Conservation (phyloP, 1,140 invertebrate species). For the fruit fly (Drosophila melanogaster) region Release_6_plus_ISO1_MT NT_033777.3:25413501-25414000, state of each 20-base stretch:
- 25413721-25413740: neutral
- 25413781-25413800: conserved; percentile 73
- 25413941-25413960: conserved; percentile 77
- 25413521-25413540: neutral
- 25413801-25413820: conserved; percentile 51
- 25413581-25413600: too few species aligned
- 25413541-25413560: too few species aligned
- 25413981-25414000: conserved; percentile 58
- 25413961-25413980: conserved; percentile 77
- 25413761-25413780: neutral
- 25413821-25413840: conserved; percentile 72
- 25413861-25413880: conserved; percentile 2
- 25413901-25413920: conserved; percentile 67
- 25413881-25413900: neutral
- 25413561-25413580: too few species aligned
- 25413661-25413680: conserved; percentile 12
- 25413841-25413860: conserved; percentile 67
- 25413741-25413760: neutral
- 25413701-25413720: conserved; percentile 13
- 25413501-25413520: neutral
- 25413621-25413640: conserved; percentile 4
- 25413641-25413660: conserved; percentile 36
- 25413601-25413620: too few species aligned
- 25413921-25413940: conserved; percentile 78
- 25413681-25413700: neutral